Evolutionary conservation across 1,140 invertebrate species (phyloP), one percentile per base, ranked within the genome.

Genomic region (Caerostris extrusa): DNA sequence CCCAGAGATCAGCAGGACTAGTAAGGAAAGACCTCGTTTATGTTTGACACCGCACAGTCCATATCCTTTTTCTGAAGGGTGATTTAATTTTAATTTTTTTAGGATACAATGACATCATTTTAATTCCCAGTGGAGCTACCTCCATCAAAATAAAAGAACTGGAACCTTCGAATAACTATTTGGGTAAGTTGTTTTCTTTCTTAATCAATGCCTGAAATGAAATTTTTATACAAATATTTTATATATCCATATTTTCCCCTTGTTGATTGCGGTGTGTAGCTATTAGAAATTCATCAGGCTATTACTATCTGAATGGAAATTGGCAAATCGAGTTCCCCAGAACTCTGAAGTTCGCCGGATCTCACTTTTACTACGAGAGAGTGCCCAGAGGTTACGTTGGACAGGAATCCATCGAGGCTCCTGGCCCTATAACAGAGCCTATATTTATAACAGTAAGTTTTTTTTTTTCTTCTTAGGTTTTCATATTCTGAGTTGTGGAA

Each of bases 31-130:
- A 34, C 34, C 34, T 34, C 34, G 2, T 34, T 34, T 34, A 34
- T 34, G 34, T 34, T 34, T 34, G 2, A 34, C 34, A 34, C 34
- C 34, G 34, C 34, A 34, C 34, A 0, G 2, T 34, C 34, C 34
- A 34, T 34, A 34, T 34, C 0, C 0, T 34, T 34, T 34, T 34
- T 34, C n/a, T 67, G 64, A 67, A 67, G n/a, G 12, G 6, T 67
- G 17, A 64, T 17, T 64, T 7, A 0, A 34, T 34, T 34, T 34
- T 34, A 34, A 8, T 85, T 85, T 12, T 34, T 34, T 14, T 96
- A 97, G 98, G 99, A 19, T 99, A 99, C 96, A 98, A 99, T 95
- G 98, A 99, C 96, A 97, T 99, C 94, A 96, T 99, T 57, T 96
- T 99, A 10, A 98, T 99, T 94, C 99, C 99, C 0, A 96, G 97